These are phyloP conservation scores for Glaucidium brasilianum DNA, from an alignment of 2,113 vertebrate species.

Conservation along the genomic window DNA sequence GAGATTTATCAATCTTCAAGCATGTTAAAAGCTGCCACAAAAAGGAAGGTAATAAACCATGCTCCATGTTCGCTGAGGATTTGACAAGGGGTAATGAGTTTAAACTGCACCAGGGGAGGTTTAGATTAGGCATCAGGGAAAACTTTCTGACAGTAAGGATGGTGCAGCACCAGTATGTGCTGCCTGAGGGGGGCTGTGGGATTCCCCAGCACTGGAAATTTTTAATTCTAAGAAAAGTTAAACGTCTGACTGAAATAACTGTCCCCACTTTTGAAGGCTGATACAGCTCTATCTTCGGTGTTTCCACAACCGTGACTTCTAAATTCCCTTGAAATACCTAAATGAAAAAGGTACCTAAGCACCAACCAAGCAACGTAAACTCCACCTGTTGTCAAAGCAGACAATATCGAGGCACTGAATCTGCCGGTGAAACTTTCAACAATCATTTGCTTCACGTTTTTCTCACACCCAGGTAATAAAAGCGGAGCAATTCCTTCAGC, in stretches of 20 bases:
- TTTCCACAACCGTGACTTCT: neutral
- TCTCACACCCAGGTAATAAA: conserved; percentile 39
- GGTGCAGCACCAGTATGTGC: neutral
- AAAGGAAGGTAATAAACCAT: conserved; percentile 4
- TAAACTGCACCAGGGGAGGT: neutral
- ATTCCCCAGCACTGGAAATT: neutral
- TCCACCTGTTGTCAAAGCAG: neutral
- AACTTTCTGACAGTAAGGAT: neutral
- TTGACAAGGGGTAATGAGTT: neutral
- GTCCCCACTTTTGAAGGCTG: neutral
- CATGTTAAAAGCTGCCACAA: neutral
- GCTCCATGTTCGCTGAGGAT: neutral
- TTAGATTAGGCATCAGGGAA: neutral
- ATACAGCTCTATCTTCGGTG: neutral
- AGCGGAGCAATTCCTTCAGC: conserved; percentile 52
- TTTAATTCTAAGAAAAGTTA: neutral
- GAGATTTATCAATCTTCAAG: neutral
- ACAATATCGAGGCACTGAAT: neutral
- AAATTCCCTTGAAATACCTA: neutral
- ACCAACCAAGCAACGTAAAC: neutral
- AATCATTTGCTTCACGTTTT: neutral
- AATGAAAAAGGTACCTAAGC: neutral
- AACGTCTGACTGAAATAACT: neutral
- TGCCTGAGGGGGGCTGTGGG: neutral
- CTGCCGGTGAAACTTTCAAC: neutral